phyloP scores from a whole-genome alignment of 2,888 invertebrate genomes.

The Nemotelus nigrinus region DNA sequence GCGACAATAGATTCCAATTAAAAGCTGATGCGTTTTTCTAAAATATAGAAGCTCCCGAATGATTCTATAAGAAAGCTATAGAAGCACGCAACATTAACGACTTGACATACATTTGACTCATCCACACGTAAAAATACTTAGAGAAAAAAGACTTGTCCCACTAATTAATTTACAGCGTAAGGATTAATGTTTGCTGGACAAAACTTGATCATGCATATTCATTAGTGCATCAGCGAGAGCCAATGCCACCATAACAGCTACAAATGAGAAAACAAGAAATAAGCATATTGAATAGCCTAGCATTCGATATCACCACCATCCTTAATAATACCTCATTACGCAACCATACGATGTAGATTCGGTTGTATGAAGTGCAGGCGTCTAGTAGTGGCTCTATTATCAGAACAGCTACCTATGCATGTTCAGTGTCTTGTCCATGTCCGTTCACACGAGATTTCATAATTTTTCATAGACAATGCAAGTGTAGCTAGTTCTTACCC shows the following conservation, averaged over 20 bases:
- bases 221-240: slow-evolving; percentile 8
- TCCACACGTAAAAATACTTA: too few species aligned
- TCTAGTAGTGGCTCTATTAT: slow-evolving; percentile 28
- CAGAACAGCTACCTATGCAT: slow-evolving; percentile 18
- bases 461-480: slow-evolving; percentile 18
- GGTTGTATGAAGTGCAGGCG: neutral
- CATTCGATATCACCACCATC: slow-evolving; percentile 27
- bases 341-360: neutral
- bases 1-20: too few species aligned
- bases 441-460: slow-evolving; percentile 35
- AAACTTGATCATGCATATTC: slow-evolving; percentile 32
- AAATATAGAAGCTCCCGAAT: too few species aligned
- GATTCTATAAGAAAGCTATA: too few species aligned
- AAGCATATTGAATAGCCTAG: slow-evolving; percentile 32
- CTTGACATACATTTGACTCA: too few species aligned
- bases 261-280: slow-evolving; percentile 6
- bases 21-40: too few species aligned
- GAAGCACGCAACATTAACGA: too few species aligned
- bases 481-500: neutral
- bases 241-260: neutral
- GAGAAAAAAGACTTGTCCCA: slow-evolving; percentile 12
- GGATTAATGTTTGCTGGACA: neutral
- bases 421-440: slow-evolving; percentile 31
- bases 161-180: slow-evolving; percentile 14
- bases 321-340: slow-evolving; percentile 33